Conservation (phyloP, 2,888 invertebrate species). For the Limulus polyphemus region DNA sequence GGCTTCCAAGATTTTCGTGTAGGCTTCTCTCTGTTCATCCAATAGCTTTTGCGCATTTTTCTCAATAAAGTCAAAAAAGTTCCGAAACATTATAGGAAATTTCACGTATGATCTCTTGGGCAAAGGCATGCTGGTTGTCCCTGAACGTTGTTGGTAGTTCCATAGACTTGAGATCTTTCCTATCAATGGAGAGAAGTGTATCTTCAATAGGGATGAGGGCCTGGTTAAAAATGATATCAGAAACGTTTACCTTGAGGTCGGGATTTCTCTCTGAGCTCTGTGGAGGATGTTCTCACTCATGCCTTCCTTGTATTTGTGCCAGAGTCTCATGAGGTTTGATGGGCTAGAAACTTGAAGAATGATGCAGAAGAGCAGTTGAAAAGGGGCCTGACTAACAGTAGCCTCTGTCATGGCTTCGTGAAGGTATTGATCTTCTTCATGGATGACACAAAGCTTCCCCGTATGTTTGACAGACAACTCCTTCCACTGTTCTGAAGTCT, state of each 20-base stretch:
- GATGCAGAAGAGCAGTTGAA: constrained; percentile 24
- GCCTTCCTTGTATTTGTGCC: constrained; percentile 19
- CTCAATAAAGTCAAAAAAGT: not conserved
- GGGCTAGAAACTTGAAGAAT: constrained; percentile 19
- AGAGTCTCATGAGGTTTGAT: constrained; percentile 21
- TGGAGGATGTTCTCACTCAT: not conserved
- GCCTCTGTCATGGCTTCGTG: not conserved
- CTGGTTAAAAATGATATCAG: no score
- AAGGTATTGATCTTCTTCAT: no score
- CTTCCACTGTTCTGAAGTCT: constrained; percentile 27
- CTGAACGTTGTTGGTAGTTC: no score
- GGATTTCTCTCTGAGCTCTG: no score
- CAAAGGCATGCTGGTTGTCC: no score
- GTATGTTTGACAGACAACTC: not conserved
- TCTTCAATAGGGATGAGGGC: no score
- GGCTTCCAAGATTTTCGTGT: not conserved
- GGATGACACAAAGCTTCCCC: no score
- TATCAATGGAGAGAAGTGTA: no score
- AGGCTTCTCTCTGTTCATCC: not conserved
- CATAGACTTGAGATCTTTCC: no score
- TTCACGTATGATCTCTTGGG: no score
- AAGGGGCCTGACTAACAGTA: constrained; percentile 6
- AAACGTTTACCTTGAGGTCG: no score
- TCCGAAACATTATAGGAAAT: no score
- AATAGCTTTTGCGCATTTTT: not conserved